Evolutionary conservation across 2,797 vertebrate genomes (phyloP).

Genomic region (Scomberomorus guttatus): DNA sequence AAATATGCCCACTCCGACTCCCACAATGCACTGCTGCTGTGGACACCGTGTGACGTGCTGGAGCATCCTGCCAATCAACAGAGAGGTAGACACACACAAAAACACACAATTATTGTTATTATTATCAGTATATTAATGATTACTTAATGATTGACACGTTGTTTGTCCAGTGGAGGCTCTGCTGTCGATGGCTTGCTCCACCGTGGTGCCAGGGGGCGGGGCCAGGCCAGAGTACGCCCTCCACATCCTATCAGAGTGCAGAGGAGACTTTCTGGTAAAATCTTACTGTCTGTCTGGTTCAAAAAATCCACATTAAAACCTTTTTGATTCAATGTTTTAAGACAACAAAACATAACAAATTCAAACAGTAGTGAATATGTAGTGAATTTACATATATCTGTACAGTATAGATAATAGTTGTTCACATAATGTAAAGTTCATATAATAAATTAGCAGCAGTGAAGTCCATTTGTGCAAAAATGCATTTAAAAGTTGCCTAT

Average conservation of each 20-base stretch:
- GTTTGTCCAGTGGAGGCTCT: slow-evolving; percentile 89
- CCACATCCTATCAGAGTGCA: slow-evolving; percentile 91
- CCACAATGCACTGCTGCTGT: slow-evolving; percentile 91
- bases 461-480: too few relatives aligned
- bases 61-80: slow-evolving; percentile 87
- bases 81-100: slow-evolving; percentile 83
- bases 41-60: slow-evolving; percentile 89
- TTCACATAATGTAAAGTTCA: too few relatives aligned
- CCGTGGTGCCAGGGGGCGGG: slow-evolving; percentile 91
- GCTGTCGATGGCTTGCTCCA: slow-evolving; percentile 92
- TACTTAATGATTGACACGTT: neutral
- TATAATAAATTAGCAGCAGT: too few relatives aligned
- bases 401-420: too few relatives aligned
- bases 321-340: too few relatives aligned
- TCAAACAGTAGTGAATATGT: too few relatives aligned
- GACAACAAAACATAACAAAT: too few relatives aligned
- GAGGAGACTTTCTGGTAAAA: slow-evolving; percentile 94
- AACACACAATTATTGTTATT: too few relatives aligned
- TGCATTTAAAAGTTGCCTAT: too few relatives aligned
- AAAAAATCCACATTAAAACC: neutral
- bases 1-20: slow-evolving; percentile 77
- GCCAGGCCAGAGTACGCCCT: slow-evolving; percentile 91
- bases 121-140: fast-evolving
- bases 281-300: neutral
- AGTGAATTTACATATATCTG: too few relatives aligned